A percentile compares a stretch with the other conserved stretches of the same genome.
These are phyloP conservation scores for Planococcus citri DNA, from an alignment of 1,140 invertebrate genomes.

Conservation along the genomic window DNA sequence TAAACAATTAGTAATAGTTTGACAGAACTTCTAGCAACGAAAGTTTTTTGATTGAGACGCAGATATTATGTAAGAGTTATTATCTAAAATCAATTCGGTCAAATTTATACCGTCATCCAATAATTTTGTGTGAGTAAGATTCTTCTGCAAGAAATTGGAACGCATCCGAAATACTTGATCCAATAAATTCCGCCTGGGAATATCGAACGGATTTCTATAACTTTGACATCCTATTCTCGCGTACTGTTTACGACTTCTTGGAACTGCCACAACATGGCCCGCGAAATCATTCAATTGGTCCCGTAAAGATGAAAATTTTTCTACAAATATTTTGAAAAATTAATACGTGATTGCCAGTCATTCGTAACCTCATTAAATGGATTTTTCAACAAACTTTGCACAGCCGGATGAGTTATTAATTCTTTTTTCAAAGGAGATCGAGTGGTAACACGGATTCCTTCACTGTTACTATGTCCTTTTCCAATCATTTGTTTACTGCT, in stretches of 20 bases:
- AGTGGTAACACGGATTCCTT: constrained; percentile 58
- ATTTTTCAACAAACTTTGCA: constrained; percentile 43
- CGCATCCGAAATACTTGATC: constrained; percentile 91
- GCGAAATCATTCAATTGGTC: constrained; percentile 79
- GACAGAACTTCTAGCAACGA: no score
- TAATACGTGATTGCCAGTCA: not conserved
- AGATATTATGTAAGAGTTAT: no score
- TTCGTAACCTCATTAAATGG: not conserved
- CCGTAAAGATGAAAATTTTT: constrained; percentile 65
- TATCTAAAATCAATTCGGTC: no score
- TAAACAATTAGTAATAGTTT: no score
- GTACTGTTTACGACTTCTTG: constrained; percentile 37
- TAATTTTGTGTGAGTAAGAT: constrained; percentile 54
- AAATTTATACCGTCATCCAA: constrained; percentile 56
- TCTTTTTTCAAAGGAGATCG: constrained; percentile 57
- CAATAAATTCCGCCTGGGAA: constrained; percentile 72
- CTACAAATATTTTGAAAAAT: constrained; percentile 32
- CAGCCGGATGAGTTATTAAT: constrained; percentile 58
- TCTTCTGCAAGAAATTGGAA: constrained; percentile 78
- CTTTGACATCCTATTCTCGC: constrained; percentile 47
- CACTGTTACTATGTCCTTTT: constrained; percentile 30
- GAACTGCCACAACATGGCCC: constrained; percentile 63
- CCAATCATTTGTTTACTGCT: constrained; percentile 32
- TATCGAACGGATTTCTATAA: constrained; percentile 93
- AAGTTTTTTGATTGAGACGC: not conserved